phyloP scores from a whole-genome alignment of 2,113 vertebrate genomes.

The Barnardius zonarius region DNA sequence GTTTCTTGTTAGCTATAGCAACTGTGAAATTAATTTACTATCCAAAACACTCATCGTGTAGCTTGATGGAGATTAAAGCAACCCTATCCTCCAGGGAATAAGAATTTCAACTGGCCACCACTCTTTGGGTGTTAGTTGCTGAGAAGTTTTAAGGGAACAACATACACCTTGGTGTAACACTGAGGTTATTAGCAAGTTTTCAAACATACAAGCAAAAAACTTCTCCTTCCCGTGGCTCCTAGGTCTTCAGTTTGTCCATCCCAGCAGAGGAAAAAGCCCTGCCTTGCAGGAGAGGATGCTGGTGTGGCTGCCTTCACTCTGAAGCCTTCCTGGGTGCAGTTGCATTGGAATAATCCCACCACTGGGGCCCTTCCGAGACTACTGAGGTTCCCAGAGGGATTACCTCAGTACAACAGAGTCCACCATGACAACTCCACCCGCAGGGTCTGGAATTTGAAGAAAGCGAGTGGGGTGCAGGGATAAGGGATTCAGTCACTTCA shows the following conservation, averaged over 20 bases:
- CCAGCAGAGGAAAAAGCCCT: background rate
- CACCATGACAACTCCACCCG: background rate
- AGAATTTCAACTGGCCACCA: background rate
- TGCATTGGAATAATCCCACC: background rate
- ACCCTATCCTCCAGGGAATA: background rate
- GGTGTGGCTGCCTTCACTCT: background rate
- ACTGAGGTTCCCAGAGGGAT: background rate
- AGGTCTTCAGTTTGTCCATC: background rate
- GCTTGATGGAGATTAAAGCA: background rate
- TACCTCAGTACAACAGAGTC: background rate
- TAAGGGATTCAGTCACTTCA: background rate
- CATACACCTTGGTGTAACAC: background rate
- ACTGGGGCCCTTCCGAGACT: background rate
- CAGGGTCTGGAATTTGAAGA: background rate
- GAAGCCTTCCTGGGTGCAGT: background rate
- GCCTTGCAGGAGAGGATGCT: background rate
- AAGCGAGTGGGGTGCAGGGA: background rate
- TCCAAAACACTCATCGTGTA: background rate
- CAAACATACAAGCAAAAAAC: rapidly evolving
- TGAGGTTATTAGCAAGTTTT: background rate
- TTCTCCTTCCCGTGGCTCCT: background rate
- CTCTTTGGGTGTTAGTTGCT: background rate
- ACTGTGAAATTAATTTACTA: background rate
- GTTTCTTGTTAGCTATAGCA: background rate
- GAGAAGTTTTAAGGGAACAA: background rate